Conservation (phyloP, 1,140 invertebrate genomes). For the Heliconius himera region DNA sequence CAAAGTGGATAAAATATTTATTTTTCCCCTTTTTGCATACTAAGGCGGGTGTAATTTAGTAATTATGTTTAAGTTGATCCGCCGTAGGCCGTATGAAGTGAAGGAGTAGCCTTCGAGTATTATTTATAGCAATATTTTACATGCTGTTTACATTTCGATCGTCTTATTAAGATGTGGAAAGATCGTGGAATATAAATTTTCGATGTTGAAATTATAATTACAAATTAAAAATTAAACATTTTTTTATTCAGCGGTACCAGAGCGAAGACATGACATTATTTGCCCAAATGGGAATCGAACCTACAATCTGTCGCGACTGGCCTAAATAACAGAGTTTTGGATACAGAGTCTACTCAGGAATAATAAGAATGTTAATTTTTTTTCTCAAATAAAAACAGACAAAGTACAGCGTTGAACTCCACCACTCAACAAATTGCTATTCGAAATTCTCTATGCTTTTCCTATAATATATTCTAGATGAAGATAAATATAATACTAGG, state of each 20-base stretch:
- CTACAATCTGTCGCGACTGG: no score
- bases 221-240: no score
- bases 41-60: slow-evolving; percentile 60
- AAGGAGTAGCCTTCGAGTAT: slow-evolving; percentile 36
- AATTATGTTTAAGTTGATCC: slow-evolving; percentile 52
- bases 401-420: no score
- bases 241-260: no score
- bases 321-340: no score
- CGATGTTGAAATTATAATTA: background rate
- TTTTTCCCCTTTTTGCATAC: slow-evolving; percentile 65
- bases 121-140: slow-evolving; percentile 27
- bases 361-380: no score
- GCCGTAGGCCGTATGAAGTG: slow-evolving; percentile 34
- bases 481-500: background rate
- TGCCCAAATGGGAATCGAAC: no score
- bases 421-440: no score
- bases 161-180: background rate
- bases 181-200: background rate
- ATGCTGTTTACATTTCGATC: slow-evolving; percentile 6
- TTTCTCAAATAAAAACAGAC: no score
- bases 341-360: no score
- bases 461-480: background rate
- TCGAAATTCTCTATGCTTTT: no score
- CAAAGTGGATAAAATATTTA: slow-evolving; percentile 67
- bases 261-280: no score